Conservation (phyloP, 2,888 invertebrate genomes). For the Leptopilina myrica region DNA sequence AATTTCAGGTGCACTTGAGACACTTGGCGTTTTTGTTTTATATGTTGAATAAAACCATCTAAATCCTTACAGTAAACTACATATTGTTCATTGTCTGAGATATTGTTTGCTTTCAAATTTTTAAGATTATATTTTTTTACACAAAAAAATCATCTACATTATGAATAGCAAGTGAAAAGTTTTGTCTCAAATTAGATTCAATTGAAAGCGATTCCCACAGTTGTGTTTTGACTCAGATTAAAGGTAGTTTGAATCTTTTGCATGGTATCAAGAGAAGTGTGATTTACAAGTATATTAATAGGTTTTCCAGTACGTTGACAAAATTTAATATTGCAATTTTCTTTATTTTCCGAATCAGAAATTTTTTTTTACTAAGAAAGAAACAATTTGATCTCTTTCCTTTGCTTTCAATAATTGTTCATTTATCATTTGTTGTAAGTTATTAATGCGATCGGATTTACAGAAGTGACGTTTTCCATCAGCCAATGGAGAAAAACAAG, state of each 20-base stretch:
- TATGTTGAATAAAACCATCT: constrained; percentile 37
- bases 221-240: constrained; percentile 36
- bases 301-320: constrained; percentile 33
- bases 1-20: constrained; percentile 32
- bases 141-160: constrained; percentile 39
- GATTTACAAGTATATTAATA: constrained; percentile 32
- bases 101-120: constrained; percentile 35
- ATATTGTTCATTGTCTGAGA: constrained; percentile 34
- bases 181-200: constrained; percentile 39
- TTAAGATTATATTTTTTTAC: constrained; percentile 34
- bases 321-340: constrained; percentile 25
- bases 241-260: constrained; percentile 32
- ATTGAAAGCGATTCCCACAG: constrained; percentile 40
- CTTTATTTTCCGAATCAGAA: constrained; percentile 23
- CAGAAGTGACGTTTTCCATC: constrained; percentile 25
- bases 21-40: constrained; percentile 34
- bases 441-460: constrained; percentile 30
- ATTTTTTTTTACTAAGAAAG: constrained; percentile 27
- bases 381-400: constrained; percentile 21
- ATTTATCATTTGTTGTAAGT: constrained; percentile 25
- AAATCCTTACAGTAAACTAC: constrained; percentile 39
- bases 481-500: constrained; percentile 28
- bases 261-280: constrained; percentile 41
- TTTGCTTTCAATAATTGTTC: constrained; percentile 33
- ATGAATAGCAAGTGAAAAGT: constrained; percentile 30